Conservation (phyloP, 2,888 invertebrate species). For the Perizoma affinitatum region DNA sequence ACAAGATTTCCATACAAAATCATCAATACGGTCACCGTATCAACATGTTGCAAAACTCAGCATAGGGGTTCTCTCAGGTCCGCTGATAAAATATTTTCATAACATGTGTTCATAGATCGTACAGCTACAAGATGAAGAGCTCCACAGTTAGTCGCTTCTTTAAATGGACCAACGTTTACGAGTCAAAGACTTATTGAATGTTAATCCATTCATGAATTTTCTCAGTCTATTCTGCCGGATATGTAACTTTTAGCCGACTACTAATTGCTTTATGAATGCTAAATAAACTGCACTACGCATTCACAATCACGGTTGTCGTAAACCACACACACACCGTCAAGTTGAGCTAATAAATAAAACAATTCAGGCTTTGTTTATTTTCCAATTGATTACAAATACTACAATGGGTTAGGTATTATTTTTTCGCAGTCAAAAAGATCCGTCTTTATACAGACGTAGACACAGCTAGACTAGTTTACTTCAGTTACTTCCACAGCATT, state of each 20-base stretch:
- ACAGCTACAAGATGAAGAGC: no score
- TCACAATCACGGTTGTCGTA: slow-evolving; percentile 36
- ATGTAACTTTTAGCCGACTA: slow-evolving; percentile 32
- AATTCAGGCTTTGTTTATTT: slow-evolving; percentile 37
- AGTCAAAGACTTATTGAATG: slow-evolving; percentile 1
- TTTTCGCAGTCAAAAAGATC: no score
- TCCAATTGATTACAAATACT: slow-evolving; percentile 31
- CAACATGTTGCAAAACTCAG: no score
- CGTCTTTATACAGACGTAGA: no score
- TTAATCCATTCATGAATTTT: slow-evolving; percentile 21
- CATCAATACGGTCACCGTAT: no score
- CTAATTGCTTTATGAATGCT: slow-evolving; percentile 37
- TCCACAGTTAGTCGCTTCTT: no score
- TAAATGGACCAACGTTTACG: neutral
- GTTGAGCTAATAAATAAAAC: slow-evolving; percentile 43
- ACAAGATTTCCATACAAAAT: no score
- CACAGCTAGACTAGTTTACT: no score
- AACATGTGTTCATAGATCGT: no score
- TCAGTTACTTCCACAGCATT: no score
- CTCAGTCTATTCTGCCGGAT: slow-evolving; percentile 29
- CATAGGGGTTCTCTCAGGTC: no score
- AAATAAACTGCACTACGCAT: slow-evolving; percentile 29
- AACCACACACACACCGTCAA: slow-evolving; percentile 38
- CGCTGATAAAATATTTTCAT: no score
- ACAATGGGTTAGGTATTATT: slow-evolving; percentile 5